Evolutionary conservation across 2,797 vertebrate species (phyloP), one percentile per base, ranked within the genome.

Genomic region (Parauchenoglanis ngamensis): DNA sequence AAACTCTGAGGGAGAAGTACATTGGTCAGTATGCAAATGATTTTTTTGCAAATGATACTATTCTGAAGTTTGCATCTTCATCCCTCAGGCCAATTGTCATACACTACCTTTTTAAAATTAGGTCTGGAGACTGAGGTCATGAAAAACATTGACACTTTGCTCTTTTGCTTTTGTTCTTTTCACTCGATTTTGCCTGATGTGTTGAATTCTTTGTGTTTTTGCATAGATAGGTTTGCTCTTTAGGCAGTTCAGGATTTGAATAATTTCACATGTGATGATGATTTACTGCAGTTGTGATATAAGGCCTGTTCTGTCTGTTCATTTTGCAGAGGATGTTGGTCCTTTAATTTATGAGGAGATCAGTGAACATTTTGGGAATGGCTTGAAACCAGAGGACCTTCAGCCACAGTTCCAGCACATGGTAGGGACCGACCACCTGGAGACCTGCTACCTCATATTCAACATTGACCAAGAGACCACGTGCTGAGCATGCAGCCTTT

Each of bases 1-100:
- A 94, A 91, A 90, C 91, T 49, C 77, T 96, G 77, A 93, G 92
- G 86, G 94, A 94, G 79, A 94, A 91, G 1, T 93, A 90, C 81
- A 92, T 92, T 56, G 93, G 94, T 94, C 91, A 91, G 85, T 84
- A 82, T 77, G 4, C 25, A 75, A 28, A 83, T 49, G 11, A 10
- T 72, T 72, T 72, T 23, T 72, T 70, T 4, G 2, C 73, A 52
- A 52, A 73, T 31, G 28, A 73, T 44, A 25, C 8, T 23, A 46
- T 46, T 46, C 40, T 46, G 72, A 49, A 35, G 7, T 13, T 6
- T 49, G 23, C 46, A 52, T 52, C 46, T 4, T n/a, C 25, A 76
- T 1, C 73, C 25, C 25, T 35, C 4, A 59, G 10, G 17, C 19
- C 54, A 28, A n/a, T 12, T 46, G 44, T n/a, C 72, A 54, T 31